A percentile compares a stretch with the other conserved stretches of the same genome.
Evolutionary conservation across 1,140 invertebrate species (phyloP).

Genomic region (Orchestia grillus): DNA sequence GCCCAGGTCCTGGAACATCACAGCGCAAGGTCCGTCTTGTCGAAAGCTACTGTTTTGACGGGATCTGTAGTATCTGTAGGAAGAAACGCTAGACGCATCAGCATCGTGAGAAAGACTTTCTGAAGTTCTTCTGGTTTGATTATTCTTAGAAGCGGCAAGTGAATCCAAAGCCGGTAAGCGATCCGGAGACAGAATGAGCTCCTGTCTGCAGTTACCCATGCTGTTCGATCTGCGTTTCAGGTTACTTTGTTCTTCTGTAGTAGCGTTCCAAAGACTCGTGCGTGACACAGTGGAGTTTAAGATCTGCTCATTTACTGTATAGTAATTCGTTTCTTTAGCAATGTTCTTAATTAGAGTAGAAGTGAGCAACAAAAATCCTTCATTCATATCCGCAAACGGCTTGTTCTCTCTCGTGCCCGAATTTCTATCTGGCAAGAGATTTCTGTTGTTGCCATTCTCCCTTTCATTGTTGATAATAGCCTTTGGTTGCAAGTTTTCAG

Average conservation of each 20-base stretch:
- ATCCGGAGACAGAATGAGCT: neutral
- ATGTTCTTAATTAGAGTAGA: neutral
- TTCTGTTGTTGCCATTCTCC: neutral
- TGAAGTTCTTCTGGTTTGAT: neutral
- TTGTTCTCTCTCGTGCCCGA: neutral
- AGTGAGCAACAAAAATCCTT: neutral
- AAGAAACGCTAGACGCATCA: neutral
- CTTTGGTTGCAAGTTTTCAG: neutral
- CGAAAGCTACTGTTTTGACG: slow-evolving; percentile 16
- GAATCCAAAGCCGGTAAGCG: neutral
- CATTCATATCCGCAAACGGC: neutral
- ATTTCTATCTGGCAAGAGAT: neutral
- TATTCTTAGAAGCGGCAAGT: neutral
- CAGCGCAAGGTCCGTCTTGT: neutral
- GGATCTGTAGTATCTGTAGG: neutral
- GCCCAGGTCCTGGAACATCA: neutral
- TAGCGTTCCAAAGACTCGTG: neutral
- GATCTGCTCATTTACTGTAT: slow-evolving; percentile 17
- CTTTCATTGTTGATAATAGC: neutral
- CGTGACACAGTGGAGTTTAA: neutral
- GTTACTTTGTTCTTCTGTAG: neutral
- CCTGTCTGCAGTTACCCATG: slow-evolving; percentile 24
- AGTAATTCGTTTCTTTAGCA: slow-evolving; percentile 18
- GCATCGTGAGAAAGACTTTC: neutral
- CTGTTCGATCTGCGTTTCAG: slow-evolving; percentile 24